Evolutionary conservation across 2,113 vertebrate species (phyloP), one percentile per base, ranked within the genome.

Genomic region (Tenrec ecaudatus): DNA sequence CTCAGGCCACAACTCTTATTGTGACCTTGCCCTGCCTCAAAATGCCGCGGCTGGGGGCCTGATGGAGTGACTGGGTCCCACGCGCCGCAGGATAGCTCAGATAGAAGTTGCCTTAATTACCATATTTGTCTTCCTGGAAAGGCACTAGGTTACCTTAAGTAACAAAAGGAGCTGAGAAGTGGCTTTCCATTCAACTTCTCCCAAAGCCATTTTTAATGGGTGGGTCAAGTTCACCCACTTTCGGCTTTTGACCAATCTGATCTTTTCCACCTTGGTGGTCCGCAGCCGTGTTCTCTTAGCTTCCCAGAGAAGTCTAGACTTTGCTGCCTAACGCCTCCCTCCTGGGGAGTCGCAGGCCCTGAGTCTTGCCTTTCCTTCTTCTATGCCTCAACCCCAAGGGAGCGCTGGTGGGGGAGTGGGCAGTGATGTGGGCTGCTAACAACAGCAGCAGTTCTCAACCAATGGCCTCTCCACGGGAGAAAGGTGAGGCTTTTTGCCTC

Each of bases 11-110:
- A 14, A 69, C 79, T 36, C n/a, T 66, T 68, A 8, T 58, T 17
- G 2, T 8, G 22, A 25, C 25, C 47, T n/a, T 68, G 58, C 29
- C 25, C 4, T 77, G 60, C 19, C 31, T 91, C 40, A 7, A 80
- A 38, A 77, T 6, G 22, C 36, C 68, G 80, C 60, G 25, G 14
- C 12, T 3, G 4, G 19, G 75, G 40, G 7, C 9, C 31, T 1
- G 1, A 12, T 6, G 69, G 69, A 62, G 27, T 53, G 47, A 10
- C 33, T 19, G 25, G 76, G 57, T 33, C 5, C 11, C 47, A 2
- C 0, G 6, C 31, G 75, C 47, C 15, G 0, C 0, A 6, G 23
- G 14, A 17, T 4, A 1, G 19, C n/a, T 80, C 19, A 10, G 68
- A 82, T 1, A 43, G 47, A n/a, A 71, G 22, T 8, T 53, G 20